Conservation (phyloP, 2,113 vertebrate genomes). For the Ibidorhyncha struthersii region DNA sequence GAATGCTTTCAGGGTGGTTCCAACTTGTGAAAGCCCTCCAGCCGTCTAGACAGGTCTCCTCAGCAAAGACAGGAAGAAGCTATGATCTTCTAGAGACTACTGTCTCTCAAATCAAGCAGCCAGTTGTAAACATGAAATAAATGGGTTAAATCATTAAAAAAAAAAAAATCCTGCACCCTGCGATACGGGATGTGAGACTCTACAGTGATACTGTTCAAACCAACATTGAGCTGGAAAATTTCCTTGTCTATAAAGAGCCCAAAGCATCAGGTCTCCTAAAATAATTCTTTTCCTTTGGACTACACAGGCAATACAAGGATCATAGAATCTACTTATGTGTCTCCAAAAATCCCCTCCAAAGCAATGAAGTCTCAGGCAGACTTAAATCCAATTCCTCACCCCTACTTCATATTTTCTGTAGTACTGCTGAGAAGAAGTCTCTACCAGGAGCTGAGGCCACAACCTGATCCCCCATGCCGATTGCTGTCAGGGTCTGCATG, state of each 20-base stretch:
- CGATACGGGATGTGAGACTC: not conserved
- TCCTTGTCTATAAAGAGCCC: not conserved
- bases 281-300: not conserved
- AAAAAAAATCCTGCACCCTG: not conserved
- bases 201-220: not conserved
- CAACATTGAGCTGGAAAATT: not conserved
- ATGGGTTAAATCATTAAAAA: not conserved
- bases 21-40: not conserved
- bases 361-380: not conserved
- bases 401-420: not conserved
- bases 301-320: not conserved
- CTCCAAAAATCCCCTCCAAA: not conserved
- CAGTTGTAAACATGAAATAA: not conserved
- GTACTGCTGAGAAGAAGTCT: not conserved
- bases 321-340: not conserved
- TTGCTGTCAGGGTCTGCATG: not conserved
- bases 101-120: not conserved
- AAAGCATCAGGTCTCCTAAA: not conserved
- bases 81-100: not conserved
- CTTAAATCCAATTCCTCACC: not conserved
- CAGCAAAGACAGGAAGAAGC: not conserved
- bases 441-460: not conserved
- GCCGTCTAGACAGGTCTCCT: not conserved
- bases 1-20: not conserved
- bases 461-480: not conserved